Percentiles rank a stretch among this genome's conserved stretches.
Evolutionary conservation across 92 coral and sea anemone genomes (phyloP).

Genomic region (Zoanthus sociatus): DNA sequence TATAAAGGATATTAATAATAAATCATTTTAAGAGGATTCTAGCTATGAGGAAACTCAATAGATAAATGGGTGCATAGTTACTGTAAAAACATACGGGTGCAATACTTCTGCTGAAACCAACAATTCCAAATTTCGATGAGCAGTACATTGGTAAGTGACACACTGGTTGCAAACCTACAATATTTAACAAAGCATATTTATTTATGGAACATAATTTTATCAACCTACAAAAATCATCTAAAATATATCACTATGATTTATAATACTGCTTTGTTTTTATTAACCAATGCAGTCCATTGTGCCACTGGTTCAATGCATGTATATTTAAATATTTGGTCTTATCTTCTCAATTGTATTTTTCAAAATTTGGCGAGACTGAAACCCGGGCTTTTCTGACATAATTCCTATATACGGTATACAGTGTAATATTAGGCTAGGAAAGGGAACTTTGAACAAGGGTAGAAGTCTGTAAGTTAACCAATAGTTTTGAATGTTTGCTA

Average conservation of each 20-base stretch:
- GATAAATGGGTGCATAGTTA: not conserved
- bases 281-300: no score
- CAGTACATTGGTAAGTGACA: conserved; percentile 27
- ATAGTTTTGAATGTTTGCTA: not conserved
- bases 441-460: not conserved
- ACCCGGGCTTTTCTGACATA: no score
- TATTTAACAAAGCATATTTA: not conserved
- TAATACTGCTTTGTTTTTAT: no score
- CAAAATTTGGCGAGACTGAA: no score
- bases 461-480: not conserved
- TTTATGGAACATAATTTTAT: not conserved
- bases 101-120: conserved; percentile 29
- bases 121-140: conserved; percentile 36
- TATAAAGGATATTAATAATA: no score
- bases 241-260: no score
- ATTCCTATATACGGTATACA: no score
- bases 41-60: not conserved
- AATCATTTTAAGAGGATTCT: no score
- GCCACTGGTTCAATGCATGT: no score
- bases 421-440: not conserved
- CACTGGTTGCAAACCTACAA: conserved; percentile 40
- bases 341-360: no score
- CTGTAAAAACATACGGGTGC: conserved; percentile 28
- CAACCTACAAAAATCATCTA: no score
- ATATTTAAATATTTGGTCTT: no score